phyloP scores from a whole-genome alignment of 2,797 vertebrate species.

The Antrozous pallidus region DNA sequence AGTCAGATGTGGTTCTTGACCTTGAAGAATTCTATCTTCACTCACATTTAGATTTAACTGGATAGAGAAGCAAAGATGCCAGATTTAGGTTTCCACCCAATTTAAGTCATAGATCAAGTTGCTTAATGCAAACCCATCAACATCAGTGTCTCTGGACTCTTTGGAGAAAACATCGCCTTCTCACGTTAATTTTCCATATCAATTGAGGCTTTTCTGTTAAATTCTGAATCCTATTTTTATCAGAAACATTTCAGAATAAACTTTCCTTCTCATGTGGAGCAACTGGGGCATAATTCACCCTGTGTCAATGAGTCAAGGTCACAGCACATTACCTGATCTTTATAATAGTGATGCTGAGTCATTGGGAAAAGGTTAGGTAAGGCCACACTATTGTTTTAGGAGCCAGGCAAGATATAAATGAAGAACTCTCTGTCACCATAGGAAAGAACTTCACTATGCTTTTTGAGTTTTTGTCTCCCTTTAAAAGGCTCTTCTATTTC shows the following conservation, averaged over 20 bases:
- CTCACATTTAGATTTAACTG: not conserved
- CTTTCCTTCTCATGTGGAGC: not conserved
- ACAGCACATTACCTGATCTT: not conserved
- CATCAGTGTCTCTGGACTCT: not conserved
- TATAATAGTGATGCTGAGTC: not conserved
- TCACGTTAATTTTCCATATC: constrained; percentile 28
- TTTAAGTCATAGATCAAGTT: not conserved
- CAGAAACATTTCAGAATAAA: not conserved
- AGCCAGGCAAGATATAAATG: constrained; percentile 22
- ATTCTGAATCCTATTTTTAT: constrained; percentile 2
- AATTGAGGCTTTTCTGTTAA: not conserved
- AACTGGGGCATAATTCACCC: not conserved
- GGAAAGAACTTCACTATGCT: not conserved
- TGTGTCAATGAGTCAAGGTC: not conserved
- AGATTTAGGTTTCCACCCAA: not conserved
- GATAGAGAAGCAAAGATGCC: not conserved
- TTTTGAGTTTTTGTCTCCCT: not conserved
- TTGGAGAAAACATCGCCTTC: not conserved
- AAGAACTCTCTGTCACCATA: not conserved
- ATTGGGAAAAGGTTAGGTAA: not conserved
- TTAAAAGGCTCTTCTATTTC: not conserved
- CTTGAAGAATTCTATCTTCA: not conserved
- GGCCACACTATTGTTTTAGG: not conserved
- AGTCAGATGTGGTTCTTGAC: not conserved
- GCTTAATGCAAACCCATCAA: not conserved